Evolutionary conservation across 2,888 invertebrate genomes (phyloP).

Genomic region (Hoplodrina blanda): DNA sequence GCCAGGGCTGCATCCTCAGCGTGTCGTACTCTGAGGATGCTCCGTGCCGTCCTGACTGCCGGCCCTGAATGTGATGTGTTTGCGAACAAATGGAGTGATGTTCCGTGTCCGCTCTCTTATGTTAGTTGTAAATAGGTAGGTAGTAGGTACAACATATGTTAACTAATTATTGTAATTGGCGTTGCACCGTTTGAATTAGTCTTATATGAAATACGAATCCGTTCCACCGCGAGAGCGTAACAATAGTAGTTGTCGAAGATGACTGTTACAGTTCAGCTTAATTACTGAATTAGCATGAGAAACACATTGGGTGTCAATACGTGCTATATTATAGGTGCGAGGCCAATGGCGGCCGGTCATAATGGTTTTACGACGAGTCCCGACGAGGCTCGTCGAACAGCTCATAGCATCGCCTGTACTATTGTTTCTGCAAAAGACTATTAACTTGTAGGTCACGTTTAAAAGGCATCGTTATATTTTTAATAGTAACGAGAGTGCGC

Average conservation of each 20-base stretch:
- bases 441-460: conserved; percentile 19
- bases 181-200: too few species aligned
- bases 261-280: conserved; percentile 5
- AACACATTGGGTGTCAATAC: conserved; percentile 26
- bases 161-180: too few species aligned
- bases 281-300: conserved; percentile 20
- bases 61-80: too few species aligned
- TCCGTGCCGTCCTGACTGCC: too few species aligned
- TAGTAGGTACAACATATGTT: too few species aligned
- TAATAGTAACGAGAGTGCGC: conserved; percentile 14
- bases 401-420: background rate
- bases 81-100: too few species aligned
- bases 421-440: conserved; percentile 9
- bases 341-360: conserved; percentile 21
- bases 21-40: too few species aligned
- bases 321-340: conserved; percentile 5
- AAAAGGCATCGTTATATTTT: conserved; percentile 11
- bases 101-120: too few species aligned
- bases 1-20: too few species aligned
- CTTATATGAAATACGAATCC: too few species aligned
- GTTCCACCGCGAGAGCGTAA: background rate
- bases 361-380: conserved; percentile 23
- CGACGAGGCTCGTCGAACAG: background rate
- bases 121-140: too few species aligned
- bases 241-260: background rate